These are phyloP conservation scores for Myioborus melanocephalus DNA, from an alignment of 2,797 vertebrate species.

Conservation along the genomic window DNA sequence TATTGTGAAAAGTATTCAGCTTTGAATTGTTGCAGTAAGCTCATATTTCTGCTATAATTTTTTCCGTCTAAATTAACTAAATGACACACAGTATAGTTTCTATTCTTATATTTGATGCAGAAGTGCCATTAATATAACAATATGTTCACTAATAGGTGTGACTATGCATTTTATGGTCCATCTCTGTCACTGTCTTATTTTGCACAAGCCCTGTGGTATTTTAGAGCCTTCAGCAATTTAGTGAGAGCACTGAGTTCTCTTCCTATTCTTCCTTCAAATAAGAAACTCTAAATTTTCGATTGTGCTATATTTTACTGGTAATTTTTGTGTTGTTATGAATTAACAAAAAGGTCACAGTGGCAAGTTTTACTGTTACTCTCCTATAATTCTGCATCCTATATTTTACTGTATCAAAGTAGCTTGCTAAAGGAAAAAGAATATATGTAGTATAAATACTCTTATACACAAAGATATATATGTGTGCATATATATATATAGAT, in stretches of 20 bases:
- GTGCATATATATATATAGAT: not conserved
- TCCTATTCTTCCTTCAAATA: not conserved
- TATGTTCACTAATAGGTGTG: not conserved
- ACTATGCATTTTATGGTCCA: not conserved
- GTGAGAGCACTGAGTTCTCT: not conserved
- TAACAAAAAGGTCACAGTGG: not conserved
- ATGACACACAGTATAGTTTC: not conserved
- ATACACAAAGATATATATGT: not conserved
- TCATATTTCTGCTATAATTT: not conserved
- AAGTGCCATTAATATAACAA: not conserved
- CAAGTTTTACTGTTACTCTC: not conserved
- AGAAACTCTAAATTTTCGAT: not conserved
- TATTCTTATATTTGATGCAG: not conserved
- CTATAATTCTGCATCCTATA: not conserved
- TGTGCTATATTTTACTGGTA: not conserved
- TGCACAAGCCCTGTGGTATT: not conserved
- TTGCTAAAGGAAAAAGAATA: not conserved
- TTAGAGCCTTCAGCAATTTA: not conserved
- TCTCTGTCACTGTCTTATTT: not conserved
- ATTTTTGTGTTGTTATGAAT: not conserved
- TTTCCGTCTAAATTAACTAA: not conserved
- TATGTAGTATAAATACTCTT: not conserved
- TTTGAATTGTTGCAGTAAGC: not conserved
- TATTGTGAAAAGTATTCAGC: not conserved
- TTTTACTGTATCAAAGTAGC: slow-evolving; percentile 9